phyloP scores from a whole-genome alignment of 2,888 invertebrate species.

The Eristalis intricaria region DNA sequence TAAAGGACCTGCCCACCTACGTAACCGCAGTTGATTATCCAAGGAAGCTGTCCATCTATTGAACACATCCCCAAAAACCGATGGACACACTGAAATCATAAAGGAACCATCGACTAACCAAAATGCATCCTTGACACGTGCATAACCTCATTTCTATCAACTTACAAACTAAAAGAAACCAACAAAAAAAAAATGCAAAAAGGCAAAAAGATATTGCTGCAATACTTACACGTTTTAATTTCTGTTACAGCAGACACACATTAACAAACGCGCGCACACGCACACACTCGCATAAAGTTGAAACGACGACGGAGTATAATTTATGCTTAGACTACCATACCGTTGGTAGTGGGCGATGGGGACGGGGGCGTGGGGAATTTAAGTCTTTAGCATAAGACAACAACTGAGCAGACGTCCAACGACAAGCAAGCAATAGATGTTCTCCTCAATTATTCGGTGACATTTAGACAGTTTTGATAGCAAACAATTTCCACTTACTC shows the following conservation, averaged over 20 bases:
- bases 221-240: too few species aligned
- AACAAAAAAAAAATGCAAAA: too few species aligned
- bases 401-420: neutral
- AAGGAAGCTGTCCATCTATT: too few species aligned
- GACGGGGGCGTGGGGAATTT: neutral
- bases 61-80: too few species aligned
- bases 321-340: constrained; percentile 6
- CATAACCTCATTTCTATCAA: too few species aligned
- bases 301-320: neutral
- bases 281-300: neutral
- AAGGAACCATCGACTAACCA: too few species aligned
- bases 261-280: neutral
- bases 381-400: neutral
- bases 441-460: constrained; percentile 1
- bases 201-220: too few species aligned
- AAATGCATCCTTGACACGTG: too few species aligned
- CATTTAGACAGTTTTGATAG: neutral
- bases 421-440: neutral
- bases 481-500: constrained; percentile 6
- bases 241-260: neutral
- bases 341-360: neutral
- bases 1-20: too few species aligned
- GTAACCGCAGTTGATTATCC: too few species aligned
- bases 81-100: too few species aligned
- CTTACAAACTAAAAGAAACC: too few species aligned